These are phyloP conservation scores for Exaiptasia diaphana DNA, from an alignment of 64 coral and sea anemone genomes.

Conservation along the genomic window DNA sequence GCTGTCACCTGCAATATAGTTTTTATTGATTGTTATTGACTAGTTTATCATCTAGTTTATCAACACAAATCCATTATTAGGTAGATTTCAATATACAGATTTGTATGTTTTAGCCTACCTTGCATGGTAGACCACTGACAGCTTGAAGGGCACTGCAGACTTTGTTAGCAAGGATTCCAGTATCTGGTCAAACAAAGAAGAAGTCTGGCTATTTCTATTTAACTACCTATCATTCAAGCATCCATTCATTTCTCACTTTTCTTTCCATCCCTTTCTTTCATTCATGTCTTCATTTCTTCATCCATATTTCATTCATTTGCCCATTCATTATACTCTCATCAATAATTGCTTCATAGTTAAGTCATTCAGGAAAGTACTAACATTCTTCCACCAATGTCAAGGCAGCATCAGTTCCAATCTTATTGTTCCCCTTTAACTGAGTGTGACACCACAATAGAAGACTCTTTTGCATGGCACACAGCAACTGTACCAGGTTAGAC, in stretches of 20 bases:
- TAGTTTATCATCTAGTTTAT: background rate
- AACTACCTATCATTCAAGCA: no score
- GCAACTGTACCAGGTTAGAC: conserved; percentile 91
- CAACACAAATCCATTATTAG: no score
- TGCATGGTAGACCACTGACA: conserved; percentile 48
- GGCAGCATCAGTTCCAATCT: conserved; percentile 48
- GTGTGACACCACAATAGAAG: conserved; percentile 62
- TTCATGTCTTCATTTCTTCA: no score
- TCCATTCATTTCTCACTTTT: no score
- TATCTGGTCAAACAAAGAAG: conserved; percentile 39
- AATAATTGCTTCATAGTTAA: no score
- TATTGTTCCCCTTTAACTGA: conserved; percentile 57
- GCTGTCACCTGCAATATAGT: conserved; percentile 55
- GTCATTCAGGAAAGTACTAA: no score
- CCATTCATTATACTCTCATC: no score
- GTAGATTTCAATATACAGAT: no score
- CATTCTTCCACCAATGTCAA: conserved; percentile 48
- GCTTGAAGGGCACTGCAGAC: conserved; percentile 71
- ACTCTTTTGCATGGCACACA: conserved; percentile 95
- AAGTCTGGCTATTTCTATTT: no score
- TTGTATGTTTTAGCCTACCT: conserved; percentile 19
- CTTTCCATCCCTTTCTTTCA: no score
- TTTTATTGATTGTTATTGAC: background rate
- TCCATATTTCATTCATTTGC: no score
- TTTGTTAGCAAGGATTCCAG: conserved; percentile 59